Percentiles rank a stretch among this genome's conserved stretches.
Evolutionary conservation across 2,888 invertebrate species (phyloP).

Genomic region (Xestia rhomboidea): DNA sequence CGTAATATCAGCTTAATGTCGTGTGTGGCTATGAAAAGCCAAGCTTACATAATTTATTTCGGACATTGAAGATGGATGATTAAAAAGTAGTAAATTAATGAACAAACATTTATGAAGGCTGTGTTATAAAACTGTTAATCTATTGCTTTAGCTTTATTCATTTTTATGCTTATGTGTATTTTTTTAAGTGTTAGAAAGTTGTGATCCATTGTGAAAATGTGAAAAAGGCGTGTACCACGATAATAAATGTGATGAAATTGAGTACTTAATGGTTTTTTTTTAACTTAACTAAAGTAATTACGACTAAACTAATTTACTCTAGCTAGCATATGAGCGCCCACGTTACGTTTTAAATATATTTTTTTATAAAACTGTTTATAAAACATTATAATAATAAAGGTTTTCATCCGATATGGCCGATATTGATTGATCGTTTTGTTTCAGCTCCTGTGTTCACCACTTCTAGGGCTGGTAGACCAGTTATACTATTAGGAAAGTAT

Average conservation of each 20-base stretch:
- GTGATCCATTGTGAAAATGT: neutral
- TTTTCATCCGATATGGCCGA: neutral
- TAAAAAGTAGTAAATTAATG: neutral
- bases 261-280: neutral
- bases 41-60: neutral
- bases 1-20: neutral
- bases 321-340: neutral
- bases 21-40: neutral
- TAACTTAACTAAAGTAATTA: neutral
- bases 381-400: neutral
- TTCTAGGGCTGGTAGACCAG: slow-evolving; percentile 71
- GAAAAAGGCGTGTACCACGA: too few species aligned
- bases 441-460: slow-evolving; percentile 37
- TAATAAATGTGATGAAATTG: slow-evolving; percentile 23
- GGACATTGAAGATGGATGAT: neutral
- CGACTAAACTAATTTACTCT: slow-evolving; percentile 1
- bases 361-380: neutral
- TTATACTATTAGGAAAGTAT: slow-evolving; percentile 72
- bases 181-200: neutral
- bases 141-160: neutral
- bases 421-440: slow-evolving; percentile 1
- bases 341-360: neutral
- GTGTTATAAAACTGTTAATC: slow-evolving; percentile 2
- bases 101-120: neutral
- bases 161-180: neutral